These are phyloP conservation scores for Paguma larvata DNA, from an alignment of 2,797 vertebrate genomes.

Conservation along the genomic window DNA sequence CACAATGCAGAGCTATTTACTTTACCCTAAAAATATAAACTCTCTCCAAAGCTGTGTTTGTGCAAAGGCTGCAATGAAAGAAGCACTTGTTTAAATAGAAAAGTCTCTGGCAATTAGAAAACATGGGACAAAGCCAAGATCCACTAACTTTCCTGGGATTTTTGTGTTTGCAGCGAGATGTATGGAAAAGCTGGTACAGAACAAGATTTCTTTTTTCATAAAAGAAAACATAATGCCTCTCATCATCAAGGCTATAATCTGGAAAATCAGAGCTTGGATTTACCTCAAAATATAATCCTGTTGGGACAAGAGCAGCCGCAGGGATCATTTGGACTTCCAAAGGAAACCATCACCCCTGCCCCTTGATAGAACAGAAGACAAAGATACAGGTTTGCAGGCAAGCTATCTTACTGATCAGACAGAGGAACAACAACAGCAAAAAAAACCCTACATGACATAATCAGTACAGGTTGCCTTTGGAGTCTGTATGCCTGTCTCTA, in stretches of 20 bases:
- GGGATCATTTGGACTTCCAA: slow-evolving; percentile 30
- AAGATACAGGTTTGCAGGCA: background rate
- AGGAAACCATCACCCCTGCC: background rate
- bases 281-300: background rate
- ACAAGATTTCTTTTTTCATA: slow-evolving; percentile 24
- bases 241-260: background rate
- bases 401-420: background rate
- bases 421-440: background rate
- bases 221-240: slow-evolving; percentile 27
- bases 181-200: slow-evolving; percentile 61
- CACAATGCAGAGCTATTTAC: slow-evolving; percentile 69
- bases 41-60: slow-evolving; percentile 75
- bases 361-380: background rate
- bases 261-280: slow-evolving; percentile 54
- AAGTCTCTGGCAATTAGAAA: slow-evolving; percentile 80
- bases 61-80: slow-evolving; percentile 70
- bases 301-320: background rate
- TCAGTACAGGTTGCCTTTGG: background rate
- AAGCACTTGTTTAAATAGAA: slow-evolving; percentile 78
- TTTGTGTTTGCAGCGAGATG: slow-evolving; percentile 70
- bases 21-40: slow-evolving; percentile 80
- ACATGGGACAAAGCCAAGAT: slow-evolving; percentile 73
- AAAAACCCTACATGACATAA: background rate
- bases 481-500: no score
- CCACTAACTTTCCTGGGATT: slow-evolving; percentile 64